Evolutionary conservation across 1,140 invertebrate species (phyloP).

Genomic region (Eulimnadia texana): DNA sequence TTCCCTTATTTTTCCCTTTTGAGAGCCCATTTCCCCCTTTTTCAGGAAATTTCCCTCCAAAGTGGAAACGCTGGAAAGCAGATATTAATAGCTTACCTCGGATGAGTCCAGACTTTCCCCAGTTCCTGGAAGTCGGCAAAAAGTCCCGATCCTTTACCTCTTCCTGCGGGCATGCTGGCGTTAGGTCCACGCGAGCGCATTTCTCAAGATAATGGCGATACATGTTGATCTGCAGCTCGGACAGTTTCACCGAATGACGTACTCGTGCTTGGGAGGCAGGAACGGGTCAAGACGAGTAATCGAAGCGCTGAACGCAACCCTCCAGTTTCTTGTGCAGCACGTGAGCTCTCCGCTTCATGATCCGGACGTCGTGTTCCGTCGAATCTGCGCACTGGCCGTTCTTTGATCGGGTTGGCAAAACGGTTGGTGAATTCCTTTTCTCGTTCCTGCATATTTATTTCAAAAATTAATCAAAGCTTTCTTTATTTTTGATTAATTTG

Average conservation of each 20-base stretch:
- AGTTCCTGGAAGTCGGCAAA: conserved; percentile 78
- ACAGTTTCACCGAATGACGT: conserved; percentile 77
- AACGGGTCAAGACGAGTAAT: conserved; percentile 87
- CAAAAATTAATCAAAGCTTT: background rate
- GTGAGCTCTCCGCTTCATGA: conserved; percentile 91
- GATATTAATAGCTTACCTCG: conserved; percentile 31
- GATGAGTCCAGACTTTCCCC: conserved; percentile 88
- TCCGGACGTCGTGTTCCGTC: conserved; percentile 63
- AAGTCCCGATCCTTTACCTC: conserved; percentile 35
- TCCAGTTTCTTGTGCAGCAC: conserved; percentile 84
- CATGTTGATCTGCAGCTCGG: conserved; percentile 68
- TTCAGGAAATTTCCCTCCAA: no score
- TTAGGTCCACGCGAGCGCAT: conserved; percentile 22
- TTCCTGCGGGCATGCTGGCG: conserved; percentile 19
- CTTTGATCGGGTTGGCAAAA: conserved; percentile 84
- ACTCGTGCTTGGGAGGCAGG: conserved; percentile 88
- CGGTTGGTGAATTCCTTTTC: conserved; percentile 79
- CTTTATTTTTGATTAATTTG: no score
- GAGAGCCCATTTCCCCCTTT: no score
- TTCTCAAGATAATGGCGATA: conserved; percentile 55
- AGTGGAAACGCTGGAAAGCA: no score
- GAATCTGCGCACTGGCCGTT: conserved; percentile 93
- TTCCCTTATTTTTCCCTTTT: no score
- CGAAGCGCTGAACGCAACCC: conserved; percentile 59
- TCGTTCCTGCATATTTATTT: conserved; percentile 37